Percentiles rank a stretch among this genome's conserved stretches.
Conservation (phyloP, 1,140 invertebrate genomes). For the Cydia fagiglandana region DNA sequence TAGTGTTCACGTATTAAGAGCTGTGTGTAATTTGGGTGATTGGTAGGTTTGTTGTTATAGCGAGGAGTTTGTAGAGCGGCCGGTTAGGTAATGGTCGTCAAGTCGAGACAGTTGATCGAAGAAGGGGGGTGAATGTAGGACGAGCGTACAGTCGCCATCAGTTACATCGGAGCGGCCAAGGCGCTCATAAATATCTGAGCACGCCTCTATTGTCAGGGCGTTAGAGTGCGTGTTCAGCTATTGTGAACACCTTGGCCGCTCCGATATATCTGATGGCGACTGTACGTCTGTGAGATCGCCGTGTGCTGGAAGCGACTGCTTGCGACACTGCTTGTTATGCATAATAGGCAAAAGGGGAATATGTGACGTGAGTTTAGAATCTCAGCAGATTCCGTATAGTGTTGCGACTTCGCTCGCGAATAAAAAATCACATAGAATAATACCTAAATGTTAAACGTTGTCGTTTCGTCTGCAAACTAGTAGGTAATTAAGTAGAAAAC, state of each 20-base stretch:
- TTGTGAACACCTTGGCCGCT: no score
- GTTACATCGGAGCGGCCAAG: no score
- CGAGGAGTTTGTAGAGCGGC: conserved; percentile 63
- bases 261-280: no score
- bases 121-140: conserved; percentile 74
- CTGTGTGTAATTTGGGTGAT: conserved; percentile 35
- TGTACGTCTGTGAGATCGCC: conserved; percentile 47
- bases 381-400: neutral
- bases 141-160: no score
- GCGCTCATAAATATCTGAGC: no score
- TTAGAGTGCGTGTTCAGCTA: no score
- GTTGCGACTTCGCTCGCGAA: neutral
- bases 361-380: conserved; percentile 18
- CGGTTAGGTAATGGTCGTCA: conserved; percentile 72
- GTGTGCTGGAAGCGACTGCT: conserved; percentile 46
- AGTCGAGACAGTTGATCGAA: conserved; percentile 64
- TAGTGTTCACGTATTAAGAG: conserved; percentile 47
- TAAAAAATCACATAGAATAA: no score
- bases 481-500: no score
- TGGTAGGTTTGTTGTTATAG: conserved; percentile 41
- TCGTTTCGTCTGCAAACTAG: no score
- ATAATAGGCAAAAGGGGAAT: conserved; percentile 30
- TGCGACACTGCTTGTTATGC: conserved; percentile 27
- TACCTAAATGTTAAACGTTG: no score
- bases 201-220: no score